Evolutionary conservation across 23 tunicate species (phyloP).

Genomic region (Ascidia mentula): DNA sequence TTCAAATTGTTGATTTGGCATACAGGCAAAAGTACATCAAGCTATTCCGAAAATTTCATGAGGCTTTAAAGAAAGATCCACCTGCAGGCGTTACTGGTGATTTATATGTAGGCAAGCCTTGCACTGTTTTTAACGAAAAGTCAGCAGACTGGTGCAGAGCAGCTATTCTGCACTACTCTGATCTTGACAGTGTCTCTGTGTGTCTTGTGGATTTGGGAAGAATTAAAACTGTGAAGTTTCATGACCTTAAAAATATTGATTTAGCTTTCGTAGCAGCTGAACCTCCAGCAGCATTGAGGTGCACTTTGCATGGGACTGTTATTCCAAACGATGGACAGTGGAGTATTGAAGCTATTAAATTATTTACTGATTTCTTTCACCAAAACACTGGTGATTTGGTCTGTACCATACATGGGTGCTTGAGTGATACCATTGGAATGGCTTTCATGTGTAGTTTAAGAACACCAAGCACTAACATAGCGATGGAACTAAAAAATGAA

Average conservation of each 20-base stretch:
- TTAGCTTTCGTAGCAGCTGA: conserved; percentile 7
- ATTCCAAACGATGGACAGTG: conserved; percentile 23
- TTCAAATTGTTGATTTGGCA: conserved; percentile 22
- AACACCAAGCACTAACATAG: conserved; percentile 43
- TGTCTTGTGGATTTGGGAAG: conserved; percentile 65
- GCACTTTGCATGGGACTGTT: conserved; percentile 59
- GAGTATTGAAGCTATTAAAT: conserved; percentile 34
- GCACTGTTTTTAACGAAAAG: conserved; percentile 42
- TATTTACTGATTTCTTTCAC: conserved; percentile 29
- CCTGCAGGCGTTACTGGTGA: neutral
- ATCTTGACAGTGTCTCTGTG: conserved; percentile 22
- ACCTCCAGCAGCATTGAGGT: conserved; percentile 66
- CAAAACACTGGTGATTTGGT: conserved; percentile 28
- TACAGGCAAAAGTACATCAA: conserved; percentile 22
- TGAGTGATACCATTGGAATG: conserved; percentile 33
- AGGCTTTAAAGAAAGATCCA: neutral
- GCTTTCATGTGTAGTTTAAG: conserved; percentile 50
- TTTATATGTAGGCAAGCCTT: conserved; percentile 61
- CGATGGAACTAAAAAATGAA: conserved; percentile 18
- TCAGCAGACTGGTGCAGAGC: conserved; percentile 47
- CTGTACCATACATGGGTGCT: conserved; percentile 71
- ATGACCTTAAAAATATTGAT: conserved; percentile 22
- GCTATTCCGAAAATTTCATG: conserved; percentile 2
- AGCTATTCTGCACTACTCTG: conserved; percentile 36
- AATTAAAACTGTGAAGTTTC: conserved; percentile 4